These are phyloP conservation scores for Drosophila multiciliata DNA, from an alignment of 2,888 invertebrate species.

Conservation along the genomic window DNA sequence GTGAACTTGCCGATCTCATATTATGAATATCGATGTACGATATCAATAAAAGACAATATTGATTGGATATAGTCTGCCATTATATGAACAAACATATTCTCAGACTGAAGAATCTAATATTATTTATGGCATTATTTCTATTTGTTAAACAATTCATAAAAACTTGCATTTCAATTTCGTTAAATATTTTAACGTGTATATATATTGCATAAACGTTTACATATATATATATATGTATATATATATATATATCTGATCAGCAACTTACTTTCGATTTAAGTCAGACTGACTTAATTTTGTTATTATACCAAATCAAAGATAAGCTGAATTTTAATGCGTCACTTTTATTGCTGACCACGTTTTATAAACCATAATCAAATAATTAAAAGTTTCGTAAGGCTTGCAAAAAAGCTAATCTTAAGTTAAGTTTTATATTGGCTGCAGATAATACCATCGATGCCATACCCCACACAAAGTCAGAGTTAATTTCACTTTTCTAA, in stretches of 20 bases:
- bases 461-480: not conserved
- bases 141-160: not conserved
- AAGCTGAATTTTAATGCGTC: not conserved
- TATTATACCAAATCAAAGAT: too few relatives aligned
- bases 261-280: not conserved
- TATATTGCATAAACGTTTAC: not conserved
- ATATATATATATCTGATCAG: not conserved
- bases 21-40: not conserved
- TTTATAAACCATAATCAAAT: not conserved
- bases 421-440: not conserved
- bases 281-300: not conserved
- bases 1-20: not conserved
- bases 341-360: not conserved
- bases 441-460: not conserved
- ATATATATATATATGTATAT: not conserved
- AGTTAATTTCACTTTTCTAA: conserved; percentile 27
- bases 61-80: not conserved
- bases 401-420: not conserved
- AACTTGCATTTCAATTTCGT: not conserved
- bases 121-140: not conserved
- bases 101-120: not conserved
- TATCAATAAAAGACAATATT: not conserved
- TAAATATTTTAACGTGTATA: not conserved
- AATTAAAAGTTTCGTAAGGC: not conserved
- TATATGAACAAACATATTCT: not conserved